Conservation (phyloP, 2,797 vertebrate species). For the Nasua narica region DNA sequence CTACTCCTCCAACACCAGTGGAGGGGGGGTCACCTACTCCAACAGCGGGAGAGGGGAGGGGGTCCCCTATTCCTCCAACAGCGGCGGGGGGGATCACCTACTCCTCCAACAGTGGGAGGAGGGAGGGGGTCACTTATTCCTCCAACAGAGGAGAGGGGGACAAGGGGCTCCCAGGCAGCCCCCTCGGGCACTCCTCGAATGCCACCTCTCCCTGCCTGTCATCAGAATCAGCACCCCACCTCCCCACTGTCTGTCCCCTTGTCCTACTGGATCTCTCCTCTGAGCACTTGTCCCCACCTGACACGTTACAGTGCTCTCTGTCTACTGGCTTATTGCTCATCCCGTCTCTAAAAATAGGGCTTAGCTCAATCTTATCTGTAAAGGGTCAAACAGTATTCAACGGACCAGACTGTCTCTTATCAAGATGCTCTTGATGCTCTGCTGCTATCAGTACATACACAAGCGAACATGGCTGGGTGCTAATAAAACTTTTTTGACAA, state of each 20-base stretch:
- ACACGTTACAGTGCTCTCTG: fast-evolving
- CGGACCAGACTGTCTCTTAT: neutral
- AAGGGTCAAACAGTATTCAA: neutral
- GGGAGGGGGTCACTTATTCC: too few species aligned
- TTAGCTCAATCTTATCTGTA: fast-evolving
- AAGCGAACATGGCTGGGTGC: neutral
- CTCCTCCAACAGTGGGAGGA: neutral
- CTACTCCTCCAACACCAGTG: too few species aligned
- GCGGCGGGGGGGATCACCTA: neutral
- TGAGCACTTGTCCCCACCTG: neutral
- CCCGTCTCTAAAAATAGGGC: neutral
- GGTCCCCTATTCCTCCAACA: neutral
- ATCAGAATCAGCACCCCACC: neutral
- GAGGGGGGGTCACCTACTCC: neutral
- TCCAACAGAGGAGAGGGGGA: neutral
- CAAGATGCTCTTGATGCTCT: neutral
- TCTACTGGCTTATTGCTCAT: neutral
- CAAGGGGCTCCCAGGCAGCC: neutral
- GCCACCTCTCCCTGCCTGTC: neutral
- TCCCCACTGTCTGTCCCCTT: fast-evolving
- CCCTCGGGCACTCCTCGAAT: neutral
- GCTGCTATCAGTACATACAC: fast-evolving
- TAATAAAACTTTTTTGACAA: slow-evolving; percentile 31
- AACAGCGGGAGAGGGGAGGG: neutral
- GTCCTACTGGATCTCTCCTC: neutral